Evolutionary conservation across 1,140 invertebrate genomes (phyloP), one percentile per base, ranked within the genome.

Genomic region (Tachypleus tridentatus): DNA sequence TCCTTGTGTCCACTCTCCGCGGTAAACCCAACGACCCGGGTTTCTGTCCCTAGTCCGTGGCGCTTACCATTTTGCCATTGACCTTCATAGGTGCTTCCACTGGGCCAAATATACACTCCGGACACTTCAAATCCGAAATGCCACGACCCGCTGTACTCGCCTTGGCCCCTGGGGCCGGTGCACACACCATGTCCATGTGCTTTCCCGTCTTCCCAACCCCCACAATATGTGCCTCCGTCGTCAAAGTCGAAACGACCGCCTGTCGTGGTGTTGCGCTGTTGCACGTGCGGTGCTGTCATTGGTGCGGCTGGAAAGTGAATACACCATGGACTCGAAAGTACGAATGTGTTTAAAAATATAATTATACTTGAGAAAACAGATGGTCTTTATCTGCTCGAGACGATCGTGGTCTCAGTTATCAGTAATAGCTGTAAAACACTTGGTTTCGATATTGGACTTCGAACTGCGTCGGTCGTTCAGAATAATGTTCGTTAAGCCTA

Each of bases 21-120:
- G 84, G 79, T 99, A 99, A 64, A 97, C 81, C 93, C 95, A 98
- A 11, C 94, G 83, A n/a, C 96, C 94, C 97, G 85, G 49, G 88
- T 89, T 77, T 99, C 97, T 73, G 98, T 90, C 51, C 97, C 97
- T 70, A 99, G 79, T 1, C 97, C 97, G 77, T 99, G 97, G 57
- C 97, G 83, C 79, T 98, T 97, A 61, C 97, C 97, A 77, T 98
- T 98, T 79, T 98, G 95, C 97, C 97, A 99, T 80, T 98, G 93
- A 58, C 97, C 97, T 76, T 96, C 92, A 80, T 90, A 99, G 67
- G 90, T 88, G 75, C 93, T 97, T 94, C 97, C 67, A 4, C 63
- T 67, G 73, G 92, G 93, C 97, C 97, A 99, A 71, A 93, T 98
- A 83, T 99, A 99, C 72, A 98, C 89, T 67, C 97, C 97, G 9